These are phyloP conservation scores for Rhagologus leucostigma DNA, from an alignment of 2,113 vertebrate species.

Conservation along the genomic window DNA sequence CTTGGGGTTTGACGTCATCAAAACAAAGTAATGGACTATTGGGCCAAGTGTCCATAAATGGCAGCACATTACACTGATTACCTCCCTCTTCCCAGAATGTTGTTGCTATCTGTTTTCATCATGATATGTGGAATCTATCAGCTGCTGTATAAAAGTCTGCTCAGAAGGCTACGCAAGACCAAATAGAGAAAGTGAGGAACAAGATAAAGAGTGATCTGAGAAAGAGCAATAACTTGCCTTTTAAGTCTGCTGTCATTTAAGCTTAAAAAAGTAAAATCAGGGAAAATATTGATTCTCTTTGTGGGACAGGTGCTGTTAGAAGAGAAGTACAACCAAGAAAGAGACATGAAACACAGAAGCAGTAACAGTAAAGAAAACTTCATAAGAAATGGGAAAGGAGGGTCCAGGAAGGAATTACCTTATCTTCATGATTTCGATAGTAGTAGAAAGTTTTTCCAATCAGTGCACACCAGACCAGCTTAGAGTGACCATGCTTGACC, in stretches of 20 bases:
- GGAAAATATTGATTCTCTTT: neutral
- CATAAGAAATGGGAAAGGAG: neutral
- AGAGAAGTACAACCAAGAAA: neutral
- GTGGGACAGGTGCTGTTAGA: neutral
- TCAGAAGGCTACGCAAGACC: neutral
- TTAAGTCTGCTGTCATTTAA: neutral
- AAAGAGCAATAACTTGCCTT: neutral
- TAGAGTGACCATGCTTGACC: conserved; percentile 91
- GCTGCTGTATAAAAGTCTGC: neutral
- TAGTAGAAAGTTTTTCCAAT: conserved; percentile 85
- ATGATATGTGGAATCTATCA: neutral
- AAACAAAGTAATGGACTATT: neutral
- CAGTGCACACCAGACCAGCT: conserved; percentile 86
- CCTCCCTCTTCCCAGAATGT: neutral
- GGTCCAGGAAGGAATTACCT: conserved; percentile 61
- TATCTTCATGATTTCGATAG: conserved; percentile 87
- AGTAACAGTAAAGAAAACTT: neutral
- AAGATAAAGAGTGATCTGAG: neutral
- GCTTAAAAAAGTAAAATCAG: neutral
- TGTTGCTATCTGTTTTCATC: neutral
- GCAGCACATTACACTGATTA: neutral
- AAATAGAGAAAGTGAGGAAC: neutral
- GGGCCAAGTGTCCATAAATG: neutral
- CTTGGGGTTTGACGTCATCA: neutral
- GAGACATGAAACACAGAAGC: neutral